These are phyloP conservation scores for Gorsachius goisagi DNA, from an alignment of 2,113 vertebrate genomes.

Conservation along the genomic window DNA sequence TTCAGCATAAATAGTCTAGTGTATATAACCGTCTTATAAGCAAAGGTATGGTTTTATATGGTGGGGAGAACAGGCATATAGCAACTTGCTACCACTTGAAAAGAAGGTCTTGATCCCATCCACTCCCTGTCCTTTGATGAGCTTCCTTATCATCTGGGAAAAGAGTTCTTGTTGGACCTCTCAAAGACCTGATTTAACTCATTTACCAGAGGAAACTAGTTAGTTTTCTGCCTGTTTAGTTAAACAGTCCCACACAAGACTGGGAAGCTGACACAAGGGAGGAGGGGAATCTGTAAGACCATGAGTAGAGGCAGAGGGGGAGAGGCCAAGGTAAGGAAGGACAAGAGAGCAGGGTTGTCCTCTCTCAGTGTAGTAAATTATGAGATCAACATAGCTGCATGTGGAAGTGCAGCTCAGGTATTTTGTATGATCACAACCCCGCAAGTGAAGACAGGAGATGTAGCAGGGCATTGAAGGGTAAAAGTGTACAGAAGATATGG, in stretches of 20 bases:
- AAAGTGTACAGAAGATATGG: neutral
- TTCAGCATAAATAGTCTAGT: neutral
- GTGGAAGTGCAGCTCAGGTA: neutral
- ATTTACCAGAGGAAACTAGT: neutral
- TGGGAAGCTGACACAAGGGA: neutral
- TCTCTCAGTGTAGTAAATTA: neutral
- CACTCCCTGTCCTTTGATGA: neutral
- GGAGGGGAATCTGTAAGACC: neutral
- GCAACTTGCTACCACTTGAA: neutral
- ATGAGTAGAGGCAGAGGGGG: neutral
- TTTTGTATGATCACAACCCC: neutral
- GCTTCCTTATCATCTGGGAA: neutral
- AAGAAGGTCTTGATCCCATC: neutral
- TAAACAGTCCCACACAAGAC: neutral
- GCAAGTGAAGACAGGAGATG: neutral
- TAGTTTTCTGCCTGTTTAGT: neutral
- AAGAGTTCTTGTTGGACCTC: neutral
- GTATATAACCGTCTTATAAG: neutral
- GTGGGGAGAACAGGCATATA: neutral
- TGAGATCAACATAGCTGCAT: neutral
- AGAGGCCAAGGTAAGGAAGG: neutral
- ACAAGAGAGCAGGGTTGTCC: neutral
- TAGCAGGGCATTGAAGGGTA: neutral
- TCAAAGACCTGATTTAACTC: neutral
- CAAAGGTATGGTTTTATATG: neutral